A percentile compares a stretch with the other conserved stretches of the same genome.
Evolutionary conservation across 2,888 invertebrate species (phyloP).

Genomic region (Perdita meconis): DNA sequence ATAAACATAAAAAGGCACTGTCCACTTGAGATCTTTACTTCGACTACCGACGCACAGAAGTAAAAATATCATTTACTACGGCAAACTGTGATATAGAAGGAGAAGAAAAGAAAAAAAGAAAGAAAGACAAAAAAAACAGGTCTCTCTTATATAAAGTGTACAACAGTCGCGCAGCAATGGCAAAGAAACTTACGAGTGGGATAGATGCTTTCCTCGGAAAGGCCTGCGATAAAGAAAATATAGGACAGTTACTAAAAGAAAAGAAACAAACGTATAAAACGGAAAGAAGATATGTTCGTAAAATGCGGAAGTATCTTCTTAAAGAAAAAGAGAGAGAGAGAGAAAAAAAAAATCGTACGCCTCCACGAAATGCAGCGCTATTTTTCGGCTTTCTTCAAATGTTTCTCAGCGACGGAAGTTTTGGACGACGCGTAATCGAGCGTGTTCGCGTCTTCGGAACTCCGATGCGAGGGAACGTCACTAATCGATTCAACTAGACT

Average conservation of each 20-base stretch:
- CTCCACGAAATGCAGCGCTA: conserved; percentile 44
- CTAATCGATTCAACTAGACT: conserved; percentile 53
- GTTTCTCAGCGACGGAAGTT: conserved; percentile 68
- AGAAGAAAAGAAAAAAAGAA: neutral
- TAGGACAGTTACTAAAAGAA: conserved; percentile 62
- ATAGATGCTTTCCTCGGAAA: conserved; percentile 87
- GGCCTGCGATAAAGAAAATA: conserved; percentile 84
- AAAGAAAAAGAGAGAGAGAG: no score
- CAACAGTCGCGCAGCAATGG: conserved; percentile 61
- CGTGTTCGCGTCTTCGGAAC: conserved; percentile 71
- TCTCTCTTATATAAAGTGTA: conserved; percentile 52
- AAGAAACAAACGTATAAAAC: conserved; percentile 62
- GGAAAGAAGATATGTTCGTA: conserved; percentile 46
- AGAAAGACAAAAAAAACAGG: conserved; percentile 26
- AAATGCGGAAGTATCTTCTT: no score
- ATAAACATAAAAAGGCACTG: conserved; percentile 66
- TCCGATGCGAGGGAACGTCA: conserved; percentile 68
- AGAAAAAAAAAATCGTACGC: no score
- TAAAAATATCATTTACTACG: conserved; percentile 42
- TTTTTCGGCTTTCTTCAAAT: conserved; percentile 71
- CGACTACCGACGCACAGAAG: conserved; percentile 56
- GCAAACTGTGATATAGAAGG: conserved; percentile 28
- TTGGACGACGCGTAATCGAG: conserved; percentile 65
- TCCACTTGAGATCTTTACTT: conserved; percentile 68
- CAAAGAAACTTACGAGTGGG: conserved; percentile 87